Evolutionary conservation across 1,140 invertebrate species (phyloP), one percentile per base, ranked within the genome.

Genomic region (Halictus rubicundus): DNA sequence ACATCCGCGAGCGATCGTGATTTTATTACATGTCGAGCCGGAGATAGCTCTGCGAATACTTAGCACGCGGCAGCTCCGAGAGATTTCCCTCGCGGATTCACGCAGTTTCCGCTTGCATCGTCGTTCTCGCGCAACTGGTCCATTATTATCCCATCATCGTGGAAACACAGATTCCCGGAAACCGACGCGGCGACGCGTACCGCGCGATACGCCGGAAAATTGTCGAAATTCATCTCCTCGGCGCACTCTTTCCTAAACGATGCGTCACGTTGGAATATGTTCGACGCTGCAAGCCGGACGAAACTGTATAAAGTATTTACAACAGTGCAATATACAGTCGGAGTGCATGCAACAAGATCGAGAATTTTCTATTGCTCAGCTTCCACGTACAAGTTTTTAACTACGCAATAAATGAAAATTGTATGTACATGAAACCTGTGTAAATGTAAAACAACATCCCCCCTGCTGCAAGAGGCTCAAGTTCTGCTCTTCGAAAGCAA

Each of bases 141-240:
- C 73, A 61, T 76, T 76, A 76, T 76, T 61, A 49, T 76, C 74
- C 57, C 74, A 61, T 76, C 54, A 60, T 68, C 54, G 64, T 46
- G 21, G 32, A 19, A 42, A 75, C 64, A 46, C 52, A 37, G 39
- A 76, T 76, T 68, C 60, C 65, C 23, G 27, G 54, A 49, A 61
- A 61, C 2, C 54, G 65, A 16, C n/a, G 8, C 39, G 39, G 39
- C 10, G 39, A 42, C 39, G 10, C 9, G n/a, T 1, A 19, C 8
- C 27, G 52, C 46, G 54, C n/a, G 68, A 52, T 19, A 49, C 1
- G 27, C 8, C 7, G 25, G 72, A 65, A 65, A 65, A 64, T 74
- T 64, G 32, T 65, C 49, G 21, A 52, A 63, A 73, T 63, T 27
- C 59, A 61, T 25, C 57, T 60, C 21, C 14, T 10, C 25, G 10